Base-by-base conservation (phyloP, 2,113 vertebrate species). In the Nicator chloris region DNA sequence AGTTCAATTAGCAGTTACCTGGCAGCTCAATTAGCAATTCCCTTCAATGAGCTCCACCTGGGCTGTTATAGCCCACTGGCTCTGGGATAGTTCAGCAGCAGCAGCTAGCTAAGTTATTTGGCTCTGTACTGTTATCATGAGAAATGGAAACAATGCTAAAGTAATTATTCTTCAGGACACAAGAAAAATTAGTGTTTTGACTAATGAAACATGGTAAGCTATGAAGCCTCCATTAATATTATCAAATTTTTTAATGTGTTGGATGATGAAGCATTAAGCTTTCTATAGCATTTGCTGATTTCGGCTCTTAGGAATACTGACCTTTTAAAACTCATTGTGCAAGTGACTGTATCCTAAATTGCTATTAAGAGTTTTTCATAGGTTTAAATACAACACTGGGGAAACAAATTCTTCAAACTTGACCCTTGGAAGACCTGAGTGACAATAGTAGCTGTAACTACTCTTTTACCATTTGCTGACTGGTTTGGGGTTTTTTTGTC, bases 151-250 rank as follows among this genome's bases (percentile, higher is more conserved):
- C 42, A 83, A 30, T 70, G 77, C 40, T 96, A 17, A 90, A 93
- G 97, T 93, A 91, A 92, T 95, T 92, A 90, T 86, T 96, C 56
- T 53, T 91, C 64, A 51, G 93, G 95, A 68, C 70, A 88, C 22
- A 86, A 95, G 81, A 97, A 95, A 97, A 97, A 97, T 94, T 78
- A 61, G 47, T 68, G 65, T 96, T 96, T 97, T 95, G 94, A 89
- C 94, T 98, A 98, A 98, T 96, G 97, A 97, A 97, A 98, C 82
- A 95, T 96, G 91, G 84, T 96, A 97, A 97, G 89, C 64, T 39
- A 79, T 95, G 88, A 94, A 33, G 7, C 82, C 28, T 96, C 93
- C 94, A 97, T 97, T 97, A 97, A 97, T 96, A 91, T 71, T 96
- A 82, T 65, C 71, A 91, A 12, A 8, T 97, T 97, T 97, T 97